These are phyloP conservation scores for Bradynema listronoti DNA, from an alignment of 1,140 invertebrate genomes.

Conservation along the genomic window DNA sequence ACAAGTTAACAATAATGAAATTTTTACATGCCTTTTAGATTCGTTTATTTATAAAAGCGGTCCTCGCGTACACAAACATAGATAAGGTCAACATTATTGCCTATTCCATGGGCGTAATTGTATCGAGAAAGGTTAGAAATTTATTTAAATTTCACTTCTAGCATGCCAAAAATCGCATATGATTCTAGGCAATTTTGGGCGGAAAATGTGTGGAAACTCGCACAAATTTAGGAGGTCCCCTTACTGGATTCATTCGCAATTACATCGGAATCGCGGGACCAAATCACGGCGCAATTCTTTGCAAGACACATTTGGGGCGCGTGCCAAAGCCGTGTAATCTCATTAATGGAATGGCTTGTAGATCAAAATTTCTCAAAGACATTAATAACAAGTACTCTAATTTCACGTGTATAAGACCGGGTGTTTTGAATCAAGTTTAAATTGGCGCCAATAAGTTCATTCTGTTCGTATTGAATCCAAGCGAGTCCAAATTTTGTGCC, in stretches of 20 bases:
- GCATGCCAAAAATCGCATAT: too few relatives aligned
- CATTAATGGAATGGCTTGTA: constrained; percentile 22
- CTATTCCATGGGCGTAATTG: constrained; percentile 35
- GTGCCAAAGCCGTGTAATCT: constrained; percentile 13
- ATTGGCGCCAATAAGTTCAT: too few relatives aligned
- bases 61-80: constrained; percentile 19
- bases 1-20: too few relatives aligned
- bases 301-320: constrained; percentile 6
- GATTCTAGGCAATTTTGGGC: constrained; percentile 31
- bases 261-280: constrained; percentile 40
- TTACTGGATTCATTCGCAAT: constrained; percentile 29
- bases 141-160: too few relatives aligned
- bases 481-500: too few relatives aligned
- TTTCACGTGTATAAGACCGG: too few relatives aligned
- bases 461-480: too few relatives aligned
- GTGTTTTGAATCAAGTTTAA: too few relatives aligned
- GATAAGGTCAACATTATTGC: constrained; percentile 38
- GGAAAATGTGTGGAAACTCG: constrained; percentile 39
- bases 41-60: constrained; percentile 24
- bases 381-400: constrained; percentile 23
- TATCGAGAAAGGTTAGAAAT: constrained; percentile 35
- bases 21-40: too few relatives aligned
- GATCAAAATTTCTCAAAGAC: constrained; percentile 16
- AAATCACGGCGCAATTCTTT: constrained; percentile 17
- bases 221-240: constrained; percentile 26